A percentile compares a stretch with the other conserved stretches of the same genome.
Evolutionary conservation across 1,140 invertebrate species (phyloP).

Genomic region (Hetaerina americana): DNA sequence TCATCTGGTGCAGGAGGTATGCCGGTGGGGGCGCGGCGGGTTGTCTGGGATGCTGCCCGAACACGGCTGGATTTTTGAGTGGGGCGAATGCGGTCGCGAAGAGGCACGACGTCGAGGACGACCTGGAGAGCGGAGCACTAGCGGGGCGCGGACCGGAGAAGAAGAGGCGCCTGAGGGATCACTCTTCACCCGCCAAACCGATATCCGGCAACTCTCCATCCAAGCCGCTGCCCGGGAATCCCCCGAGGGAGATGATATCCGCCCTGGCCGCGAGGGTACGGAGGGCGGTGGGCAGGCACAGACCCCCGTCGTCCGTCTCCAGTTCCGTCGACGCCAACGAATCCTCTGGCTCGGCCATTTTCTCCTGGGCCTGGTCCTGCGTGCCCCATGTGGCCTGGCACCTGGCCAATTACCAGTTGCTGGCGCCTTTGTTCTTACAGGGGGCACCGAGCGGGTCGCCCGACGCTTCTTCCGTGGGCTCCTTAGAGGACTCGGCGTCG

Average conservation of each 20-base stretch:
- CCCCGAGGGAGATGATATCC: background rate
- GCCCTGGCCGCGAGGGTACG: background rate
- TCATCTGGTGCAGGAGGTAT: conserved; percentile 22
- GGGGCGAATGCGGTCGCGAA: background rate
- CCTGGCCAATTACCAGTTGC: conserved; percentile 42
- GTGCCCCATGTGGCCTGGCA: conserved; percentile 49
- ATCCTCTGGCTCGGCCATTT: background rate
- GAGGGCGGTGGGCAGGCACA: background rate
- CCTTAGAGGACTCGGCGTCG: background rate
- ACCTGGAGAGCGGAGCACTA: background rate
- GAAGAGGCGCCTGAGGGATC: background rate
- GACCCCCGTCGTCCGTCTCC: background rate
- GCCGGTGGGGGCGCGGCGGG: background rate
- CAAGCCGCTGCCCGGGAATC: background rate
- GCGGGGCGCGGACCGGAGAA: background rate
- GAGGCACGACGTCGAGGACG: background rate
- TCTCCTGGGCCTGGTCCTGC: conserved; percentile 28
- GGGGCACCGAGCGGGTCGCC: conserved; percentile 26
- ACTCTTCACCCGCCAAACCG: background rate
- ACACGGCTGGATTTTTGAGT: conserved; percentile 11
- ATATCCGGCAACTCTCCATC: background rate
- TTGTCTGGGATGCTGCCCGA: background rate
- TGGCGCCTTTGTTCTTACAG: conserved; percentile 40
- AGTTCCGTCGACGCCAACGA: background rate
- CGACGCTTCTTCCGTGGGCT: background rate